Evolutionary conservation across 1,140 invertebrate species (phyloP), one percentile per base, ranked within the genome.

Genomic region (Polypedilum pembai): DNA sequence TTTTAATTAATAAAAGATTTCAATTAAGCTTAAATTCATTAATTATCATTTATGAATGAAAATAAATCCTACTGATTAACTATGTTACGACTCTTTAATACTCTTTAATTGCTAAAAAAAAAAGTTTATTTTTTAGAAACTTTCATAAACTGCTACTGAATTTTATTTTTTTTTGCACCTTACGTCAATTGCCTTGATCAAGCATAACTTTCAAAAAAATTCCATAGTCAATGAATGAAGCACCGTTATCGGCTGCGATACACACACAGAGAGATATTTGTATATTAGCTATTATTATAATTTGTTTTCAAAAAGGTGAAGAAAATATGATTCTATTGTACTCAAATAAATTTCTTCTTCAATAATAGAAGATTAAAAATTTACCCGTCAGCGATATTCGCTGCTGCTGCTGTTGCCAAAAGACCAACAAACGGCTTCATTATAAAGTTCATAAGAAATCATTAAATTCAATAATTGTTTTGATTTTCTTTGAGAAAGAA

Each of bases 391-490:
- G 45, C 45, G n/a, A 56, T n/a, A 56, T 45, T 15, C 15, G 15
- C 41, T 56, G 45, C 45, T 15, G 45, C 12, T 56, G 45, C 12
- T 56, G n/a, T n/a, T 56, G 45, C 45, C n/a, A n/a, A 56, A n/a
- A 56, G 45, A 12, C 12, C 4, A 18, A 69, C 65, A 69, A 69
- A 69, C 20, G 65, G 18, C 17, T 69, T 69, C 65, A 69, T 69
- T 69, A 69, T 18, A 20, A 20, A 69, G 17, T 69, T 69, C 20
- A 18, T 20, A 69, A 21, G 65, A 69, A 69, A 69, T 69, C 65
- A 69, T 69, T 69, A 69, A 69, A 69, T 69, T 69, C 65, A 69
- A 69, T 69, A 69, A 69, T 69, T 69, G 65, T 69, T 8, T 69
- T n/a, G 41, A 56, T 56, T 12, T 56, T 56, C 12, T 56, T 15